These are phyloP conservation scores for Brachionichthys hirsutus DNA, from an alignment of 2,113 vertebrate genomes.

Conservation along the genomic window DNA sequence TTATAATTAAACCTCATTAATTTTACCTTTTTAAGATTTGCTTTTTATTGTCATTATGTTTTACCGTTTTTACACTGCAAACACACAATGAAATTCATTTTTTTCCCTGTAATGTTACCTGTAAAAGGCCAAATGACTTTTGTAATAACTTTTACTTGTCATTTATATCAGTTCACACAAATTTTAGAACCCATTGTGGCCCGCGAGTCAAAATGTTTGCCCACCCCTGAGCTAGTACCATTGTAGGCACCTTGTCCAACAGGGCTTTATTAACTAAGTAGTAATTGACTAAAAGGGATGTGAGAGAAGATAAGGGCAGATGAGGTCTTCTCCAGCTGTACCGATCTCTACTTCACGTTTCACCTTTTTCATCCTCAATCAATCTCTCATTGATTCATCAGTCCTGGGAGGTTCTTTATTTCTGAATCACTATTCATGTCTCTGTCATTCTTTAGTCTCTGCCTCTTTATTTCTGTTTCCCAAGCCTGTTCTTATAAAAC, in stretches of 20 bases:
- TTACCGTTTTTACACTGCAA: too few species aligned
- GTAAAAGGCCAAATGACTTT: too few species aligned
- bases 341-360: slow-evolving; percentile 39
- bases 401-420: slow-evolving; percentile 13
- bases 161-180: too few species aligned
- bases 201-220: too few species aligned
- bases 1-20: too few species aligned
- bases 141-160: too few species aligned
- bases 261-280: slow-evolving; percentile 74
- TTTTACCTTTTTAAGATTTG: too few species aligned
- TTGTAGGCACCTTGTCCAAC: slow-evolving; percentile 12
- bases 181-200: too few species aligned
- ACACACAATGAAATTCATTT: too few species aligned
- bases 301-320: slow-evolving; percentile 64
- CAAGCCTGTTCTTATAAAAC: neutral
- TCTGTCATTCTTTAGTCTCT: slow-evolving; percentile 12
- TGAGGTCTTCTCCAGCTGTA: slow-evolving; percentile 71
- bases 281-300: slow-evolving; percentile 70
- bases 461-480: neutral
- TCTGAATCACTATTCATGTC: slow-evolving; percentile 8
- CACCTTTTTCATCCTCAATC: slow-evolving; percentile 18
- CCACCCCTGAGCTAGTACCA: slow-evolving; percentile 6
- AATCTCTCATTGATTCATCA: slow-evolving; percentile 33
- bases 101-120: too few species aligned
- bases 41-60: too few species aligned